These are phyloP conservation scores for Drosophila parthenogenetica DNA, from an alignment of 2,888 invertebrate genomes.

Conservation along the genomic window DNA sequence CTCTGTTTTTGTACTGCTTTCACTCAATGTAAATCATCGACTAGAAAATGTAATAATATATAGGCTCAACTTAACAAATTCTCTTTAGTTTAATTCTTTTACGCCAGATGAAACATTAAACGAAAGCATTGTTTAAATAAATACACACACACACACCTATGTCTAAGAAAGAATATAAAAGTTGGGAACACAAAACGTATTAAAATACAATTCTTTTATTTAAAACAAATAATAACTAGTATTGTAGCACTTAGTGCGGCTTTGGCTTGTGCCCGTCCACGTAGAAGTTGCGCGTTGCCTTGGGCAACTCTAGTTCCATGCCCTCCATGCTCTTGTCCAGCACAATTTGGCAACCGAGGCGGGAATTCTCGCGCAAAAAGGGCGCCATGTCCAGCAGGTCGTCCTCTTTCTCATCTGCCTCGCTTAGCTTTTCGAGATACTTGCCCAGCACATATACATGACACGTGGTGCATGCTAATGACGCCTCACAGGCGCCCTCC, in stretches of 20 bases:
- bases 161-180: conserved; percentile 52
- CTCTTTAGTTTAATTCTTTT: conserved; percentile 69
- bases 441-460: conserved; percentile 96
- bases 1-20: conserved; percentile 43
- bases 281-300: conserved; percentile 97
- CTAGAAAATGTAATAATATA: conserved; percentile 71
- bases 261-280: conserved; percentile 99
- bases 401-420: conserved; percentile 96
- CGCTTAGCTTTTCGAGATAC: conserved; percentile 90
- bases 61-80: conserved; percentile 74
- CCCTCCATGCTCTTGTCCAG: conserved; percentile 95
- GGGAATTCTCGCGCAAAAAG: conserved; percentile 96
- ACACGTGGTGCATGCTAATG: conserved; percentile 98
- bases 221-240: conserved; percentile 29
- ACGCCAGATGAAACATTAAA: conserved; percentile 49
- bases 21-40: conserved; percentile 53
- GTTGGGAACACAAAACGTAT: conserved; percentile 59
- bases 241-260: conserved; percentile 89
- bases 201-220: conserved; percentile 43
- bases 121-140: conserved; percentile 65
- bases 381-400: conserved; percentile 99
- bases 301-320: conserved; percentile 92
- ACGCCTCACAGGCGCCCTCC: conserved; percentile 99
- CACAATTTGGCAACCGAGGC: conserved; percentile 97
- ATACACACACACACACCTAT: conserved; percentile 11